Conservation (phyloP, 2,888 invertebrate genomes). For the Xanthia togata region DNA sequence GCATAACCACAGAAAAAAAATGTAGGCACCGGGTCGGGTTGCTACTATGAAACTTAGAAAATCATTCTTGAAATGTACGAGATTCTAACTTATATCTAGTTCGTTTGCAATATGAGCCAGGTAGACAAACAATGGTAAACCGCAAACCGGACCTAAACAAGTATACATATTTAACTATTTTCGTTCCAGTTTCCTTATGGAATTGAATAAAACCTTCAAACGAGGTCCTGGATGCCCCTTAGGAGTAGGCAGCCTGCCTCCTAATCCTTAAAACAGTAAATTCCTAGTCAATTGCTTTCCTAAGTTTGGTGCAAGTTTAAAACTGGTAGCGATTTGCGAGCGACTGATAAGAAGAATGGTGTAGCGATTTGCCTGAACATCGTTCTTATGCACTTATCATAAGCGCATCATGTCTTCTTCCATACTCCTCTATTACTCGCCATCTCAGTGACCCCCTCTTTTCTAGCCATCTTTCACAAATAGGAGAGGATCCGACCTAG, state of each 20-base stretch:
- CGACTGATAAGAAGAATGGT: background rate
- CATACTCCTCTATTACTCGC: too few relatives aligned
- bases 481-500: too few relatives aligned
- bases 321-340: too few relatives aligned
- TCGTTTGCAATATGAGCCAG: background rate
- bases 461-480: too few relatives aligned
- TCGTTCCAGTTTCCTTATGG: constrained; percentile 54
- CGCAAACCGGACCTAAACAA: constrained; percentile 2
- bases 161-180: constrained; percentile 28
- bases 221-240: constrained; percentile 63
- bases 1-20: too few relatives aligned
- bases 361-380: background rate
- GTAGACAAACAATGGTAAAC: background rate
- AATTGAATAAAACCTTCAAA: constrained; percentile 73
- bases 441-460: too few relatives aligned
- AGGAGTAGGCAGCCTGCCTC: constrained; percentile 68
- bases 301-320: constrained; percentile 62
- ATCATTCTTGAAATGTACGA: background rate
- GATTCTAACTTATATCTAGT: background rate
- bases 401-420: too few relatives aligned
- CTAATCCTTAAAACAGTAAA: constrained; percentile 76
- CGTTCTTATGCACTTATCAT: too few relatives aligned
- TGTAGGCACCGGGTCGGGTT: too few relatives aligned
- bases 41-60: too few relatives aligned
- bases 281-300: constrained; percentile 70